Evolutionary conservation across 2,113 vertebrate species (phyloP).

Genomic region (Calonectris borealis): DNA sequence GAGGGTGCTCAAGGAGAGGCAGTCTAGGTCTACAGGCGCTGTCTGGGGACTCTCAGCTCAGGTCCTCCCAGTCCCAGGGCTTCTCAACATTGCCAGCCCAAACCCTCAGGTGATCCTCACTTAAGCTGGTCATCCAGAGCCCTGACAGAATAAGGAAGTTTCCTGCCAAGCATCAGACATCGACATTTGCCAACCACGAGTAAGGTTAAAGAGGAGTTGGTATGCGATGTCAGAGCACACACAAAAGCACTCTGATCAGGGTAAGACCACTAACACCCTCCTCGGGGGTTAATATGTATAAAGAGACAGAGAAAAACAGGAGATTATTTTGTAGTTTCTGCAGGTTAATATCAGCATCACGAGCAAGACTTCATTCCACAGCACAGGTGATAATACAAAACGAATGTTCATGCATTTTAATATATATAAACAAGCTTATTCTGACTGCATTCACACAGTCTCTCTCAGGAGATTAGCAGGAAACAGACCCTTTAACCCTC

Average conservation of each 20-base stretch:
- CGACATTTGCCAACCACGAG: neutral
- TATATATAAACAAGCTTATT: neutral
- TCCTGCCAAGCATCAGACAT: neutral
- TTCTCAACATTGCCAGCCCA: neutral
- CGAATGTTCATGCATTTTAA: slow-evolving; percentile 10
- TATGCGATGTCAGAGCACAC: neutral
- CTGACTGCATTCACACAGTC: neutral
- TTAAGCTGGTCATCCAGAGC: neutral
- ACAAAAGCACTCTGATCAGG: neutral
- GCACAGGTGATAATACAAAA: neutral
- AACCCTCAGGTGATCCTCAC: neutral
- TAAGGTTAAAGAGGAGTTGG: neutral
- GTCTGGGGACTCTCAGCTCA: neutral
- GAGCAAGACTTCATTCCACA: neutral
- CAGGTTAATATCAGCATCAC: neutral
- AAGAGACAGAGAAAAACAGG: neutral
- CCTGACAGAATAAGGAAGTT: neutral
- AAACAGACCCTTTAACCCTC: neutral
- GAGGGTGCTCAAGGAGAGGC: neutral
- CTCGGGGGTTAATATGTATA: neutral
- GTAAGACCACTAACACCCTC: neutral
- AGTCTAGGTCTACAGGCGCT: rapidly evolving
- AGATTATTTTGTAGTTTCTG: neutral
- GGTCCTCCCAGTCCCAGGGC: neutral
- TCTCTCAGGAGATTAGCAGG: neutral